phyloP scores from a whole-genome alignment of 2,113 vertebrate genomes.

The Erythrocercus mccallii region DNA sequence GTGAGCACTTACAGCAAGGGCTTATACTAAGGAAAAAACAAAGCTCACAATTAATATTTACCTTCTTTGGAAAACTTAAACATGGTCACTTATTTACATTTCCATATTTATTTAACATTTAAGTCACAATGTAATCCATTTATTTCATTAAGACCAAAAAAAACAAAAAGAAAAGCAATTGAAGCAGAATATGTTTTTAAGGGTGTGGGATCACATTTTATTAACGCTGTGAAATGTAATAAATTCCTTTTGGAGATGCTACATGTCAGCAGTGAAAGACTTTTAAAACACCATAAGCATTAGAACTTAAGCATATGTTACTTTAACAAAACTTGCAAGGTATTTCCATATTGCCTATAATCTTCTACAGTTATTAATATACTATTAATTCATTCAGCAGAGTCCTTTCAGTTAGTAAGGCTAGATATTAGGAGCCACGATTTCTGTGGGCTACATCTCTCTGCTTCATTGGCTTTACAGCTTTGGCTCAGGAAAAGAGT shows the following conservation, averaged over 20 bases:
- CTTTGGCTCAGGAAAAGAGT: background rate
- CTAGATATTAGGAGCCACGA: background rate
- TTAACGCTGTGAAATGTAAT: background rate
- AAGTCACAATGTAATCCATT: background rate
- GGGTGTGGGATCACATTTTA: slow-evolving; percentile 1
- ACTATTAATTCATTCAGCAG: background rate
- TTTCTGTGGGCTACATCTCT: background rate
- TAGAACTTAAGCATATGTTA: background rate
- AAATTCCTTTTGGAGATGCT: slow-evolving; percentile 21
- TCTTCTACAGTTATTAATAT: background rate
- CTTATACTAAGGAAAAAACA: background rate
- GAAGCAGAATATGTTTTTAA: background rate
- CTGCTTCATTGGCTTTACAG: background rate
- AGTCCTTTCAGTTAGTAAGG: background rate
- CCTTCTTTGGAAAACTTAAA: slow-evolving; percentile 28
- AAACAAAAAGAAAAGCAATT: background rate
- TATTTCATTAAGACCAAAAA: background rate
- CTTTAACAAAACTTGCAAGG: background rate
- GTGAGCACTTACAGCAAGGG: background rate
- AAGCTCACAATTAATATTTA: background rate
- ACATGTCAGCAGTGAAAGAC: background rate
- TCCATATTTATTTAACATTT: background rate
- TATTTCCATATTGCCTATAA: background rate
- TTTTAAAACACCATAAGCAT: background rate
- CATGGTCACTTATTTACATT: background rate